Conservation (phyloP, 37 sponge, comb jelly and placozoan genomes). For the Agelas oroides region DNA sequence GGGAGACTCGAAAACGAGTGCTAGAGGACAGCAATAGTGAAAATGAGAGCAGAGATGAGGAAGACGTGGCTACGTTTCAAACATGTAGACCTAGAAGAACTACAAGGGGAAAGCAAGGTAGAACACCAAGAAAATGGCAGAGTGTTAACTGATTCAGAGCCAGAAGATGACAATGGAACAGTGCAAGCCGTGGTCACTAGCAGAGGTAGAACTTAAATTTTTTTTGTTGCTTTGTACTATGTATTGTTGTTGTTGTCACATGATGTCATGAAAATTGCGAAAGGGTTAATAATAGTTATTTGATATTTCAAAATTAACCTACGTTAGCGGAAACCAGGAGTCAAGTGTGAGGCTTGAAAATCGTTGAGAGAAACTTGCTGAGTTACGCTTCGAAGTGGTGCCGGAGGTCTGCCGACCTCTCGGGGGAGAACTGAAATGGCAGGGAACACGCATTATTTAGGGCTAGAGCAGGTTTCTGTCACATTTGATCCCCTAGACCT, state of each 20-base stretch:
- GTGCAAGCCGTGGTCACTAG: not conserved
- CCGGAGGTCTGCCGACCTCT: too few species aligned
- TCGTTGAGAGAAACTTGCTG: too few species aligned
- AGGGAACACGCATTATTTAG: constrained; percentile 35
- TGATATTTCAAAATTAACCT: too few species aligned
- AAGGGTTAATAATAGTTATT: too few species aligned
- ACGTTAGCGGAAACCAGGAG: too few species aligned
- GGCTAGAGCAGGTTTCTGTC: constrained; percentile 60
- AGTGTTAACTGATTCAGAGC: constrained; percentile 28
- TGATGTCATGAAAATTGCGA: too few species aligned
- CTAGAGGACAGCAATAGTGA: constrained; percentile 8
- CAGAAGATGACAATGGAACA: constrained; percentile 5
- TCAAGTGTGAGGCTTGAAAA: too few species aligned
- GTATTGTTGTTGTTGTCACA: too few species aligned
- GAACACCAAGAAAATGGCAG: not conserved
- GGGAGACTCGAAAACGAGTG: not conserved
- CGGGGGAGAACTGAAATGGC: not conserved
- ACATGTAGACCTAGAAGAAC: not conserved
- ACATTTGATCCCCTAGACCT: constrained; percentile 82
- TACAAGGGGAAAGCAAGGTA: not conserved
- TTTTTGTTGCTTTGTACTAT: too few species aligned
- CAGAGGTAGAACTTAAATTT: constrained; percentile 18
- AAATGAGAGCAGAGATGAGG: constrained; percentile 14
- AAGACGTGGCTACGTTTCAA: not conserved
- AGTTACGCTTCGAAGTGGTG: too few species aligned